Evolutionary conservation across 2,113 vertebrate species (phyloP), one percentile per base, ranked within the genome.

Genomic region (Thomomys bottae): DNA sequence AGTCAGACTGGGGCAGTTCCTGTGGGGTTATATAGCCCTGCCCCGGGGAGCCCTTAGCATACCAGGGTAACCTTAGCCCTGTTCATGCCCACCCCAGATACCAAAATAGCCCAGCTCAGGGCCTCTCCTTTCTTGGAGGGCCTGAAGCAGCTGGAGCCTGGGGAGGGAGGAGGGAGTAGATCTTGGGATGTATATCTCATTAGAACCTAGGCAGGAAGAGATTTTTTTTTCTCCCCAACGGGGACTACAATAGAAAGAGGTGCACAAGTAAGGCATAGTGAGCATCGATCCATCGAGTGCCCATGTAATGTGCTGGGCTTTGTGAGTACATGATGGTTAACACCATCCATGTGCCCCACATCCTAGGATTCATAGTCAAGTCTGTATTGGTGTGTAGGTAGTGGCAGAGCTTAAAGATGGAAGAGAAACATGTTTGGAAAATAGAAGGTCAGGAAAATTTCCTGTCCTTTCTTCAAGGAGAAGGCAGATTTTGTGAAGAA

Each of bases 91-190:
- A 97, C 94, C 93, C 96, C 94, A 95, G 94, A 92, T 95, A 97
- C 97, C 87, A 96, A 97, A 97, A 97, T 97, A 97, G 94, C 93
- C 84, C 24, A 0, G 93, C 91, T 93, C 71, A 83, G 78, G 91
- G 90, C 89, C 85, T 94, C 87, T 97, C 97, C 97, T 97, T 97
- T 97, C 97, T 97, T 97, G 96, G 97, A 97, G 96, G 96, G 92
- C 93, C 49, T 0, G 23, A 42, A 93, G 89, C 94, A 95, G 94
- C 95, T 96, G 96, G 91, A 95, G 80, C 54, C 71, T 63, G 84
- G 84, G 61, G 76, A 88, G 86, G 84, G 90, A 54, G 71, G 92
- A 92, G 82, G 81, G 92, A 94, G 75, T 18, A 80, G 70, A 49
- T 91, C 88, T 94, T 90, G 59, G 84, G 88, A 91, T 88, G 76